Evolutionary conservation across 2,888 invertebrate genomes (phyloP).

Genomic region (Agrochola lychnidis): DNA sequence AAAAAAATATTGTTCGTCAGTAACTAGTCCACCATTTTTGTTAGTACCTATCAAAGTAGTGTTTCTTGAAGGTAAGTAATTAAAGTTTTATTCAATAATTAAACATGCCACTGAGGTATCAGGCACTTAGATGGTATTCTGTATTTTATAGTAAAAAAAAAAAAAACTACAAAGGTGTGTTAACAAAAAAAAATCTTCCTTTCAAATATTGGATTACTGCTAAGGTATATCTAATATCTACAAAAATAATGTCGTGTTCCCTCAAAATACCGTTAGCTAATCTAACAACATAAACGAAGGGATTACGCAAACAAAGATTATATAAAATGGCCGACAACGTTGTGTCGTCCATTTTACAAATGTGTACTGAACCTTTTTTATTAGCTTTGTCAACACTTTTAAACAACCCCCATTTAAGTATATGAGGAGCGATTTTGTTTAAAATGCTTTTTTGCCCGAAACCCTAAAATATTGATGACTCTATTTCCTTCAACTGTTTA

Average conservation of each 20-base stretch:
- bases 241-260: constrained; percentile 17
- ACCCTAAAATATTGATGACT: constrained; percentile 60
- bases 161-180: background rate
- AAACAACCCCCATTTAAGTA: constrained; percentile 66
- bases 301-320: constrained; percentile 45
- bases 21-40: background rate
- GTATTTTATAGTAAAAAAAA: background rate
- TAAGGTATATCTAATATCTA: background rate
- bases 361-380: constrained; percentile 71
- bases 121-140: no score
- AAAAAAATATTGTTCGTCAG: background rate
- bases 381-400: constrained; percentile 72
- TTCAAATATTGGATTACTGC: background rate
- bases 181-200: background rate
- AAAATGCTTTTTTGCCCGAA: constrained; percentile 62
- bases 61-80: background rate
- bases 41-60: background rate
- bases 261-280: constrained; percentile 36
- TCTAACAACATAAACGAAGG: constrained; percentile 33
- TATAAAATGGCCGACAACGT: constrained; percentile 42
- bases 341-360: constrained; percentile 58
- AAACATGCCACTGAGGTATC: background rate
- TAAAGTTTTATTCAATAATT: constrained; percentile 8
- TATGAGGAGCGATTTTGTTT: constrained; percentile 63
- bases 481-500: constrained; percentile 47